Conservation (phyloP, 2,888 invertebrate species). For the Nomada ruficornis region DNA sequence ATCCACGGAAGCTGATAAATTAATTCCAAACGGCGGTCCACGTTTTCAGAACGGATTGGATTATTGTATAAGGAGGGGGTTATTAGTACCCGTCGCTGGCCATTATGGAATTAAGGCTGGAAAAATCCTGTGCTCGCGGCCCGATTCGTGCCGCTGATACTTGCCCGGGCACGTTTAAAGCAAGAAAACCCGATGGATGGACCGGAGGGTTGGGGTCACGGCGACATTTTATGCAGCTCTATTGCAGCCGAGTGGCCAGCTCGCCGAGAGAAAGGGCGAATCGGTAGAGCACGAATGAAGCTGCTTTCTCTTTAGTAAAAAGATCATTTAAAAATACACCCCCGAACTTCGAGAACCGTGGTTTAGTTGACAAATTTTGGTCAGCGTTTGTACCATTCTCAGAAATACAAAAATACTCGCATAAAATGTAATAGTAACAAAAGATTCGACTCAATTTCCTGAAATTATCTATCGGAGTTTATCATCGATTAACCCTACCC, state of each 20-base stretch:
- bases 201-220: not conserved
- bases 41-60: constrained; percentile 37
- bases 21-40: constrained; percentile 26
- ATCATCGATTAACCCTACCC: not conserved
- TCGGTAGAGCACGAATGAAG: not conserved
- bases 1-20: constrained; percentile 40
- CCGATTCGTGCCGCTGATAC: constrained; percentile 41
- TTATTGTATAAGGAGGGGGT: constrained; percentile 17
- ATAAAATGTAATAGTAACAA: not conserved
- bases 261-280: constrained; percentile 18
- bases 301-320: constrained; percentile 51
- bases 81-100: constrained; percentile 41
- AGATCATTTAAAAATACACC: constrained; percentile 29
- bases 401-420: not conserved
- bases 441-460: not conserved
- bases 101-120: constrained; percentile 57
- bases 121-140: constrained; percentile 34
- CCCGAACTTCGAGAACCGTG: constrained; percentile 19
- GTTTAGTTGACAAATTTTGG: constrained; percentile 19
- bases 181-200: constrained; percentile 54
- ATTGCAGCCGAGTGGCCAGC: constrained; percentile 32
- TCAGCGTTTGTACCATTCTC: not conserved
- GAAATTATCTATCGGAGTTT: not conserved
- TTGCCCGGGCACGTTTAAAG: constrained; percentile 58
- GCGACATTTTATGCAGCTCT: constrained; percentile 40